Base-by-base conservation (phyloP, 2,797 vertebrate genomes). In the Sebastolobus altivelis region DNA sequence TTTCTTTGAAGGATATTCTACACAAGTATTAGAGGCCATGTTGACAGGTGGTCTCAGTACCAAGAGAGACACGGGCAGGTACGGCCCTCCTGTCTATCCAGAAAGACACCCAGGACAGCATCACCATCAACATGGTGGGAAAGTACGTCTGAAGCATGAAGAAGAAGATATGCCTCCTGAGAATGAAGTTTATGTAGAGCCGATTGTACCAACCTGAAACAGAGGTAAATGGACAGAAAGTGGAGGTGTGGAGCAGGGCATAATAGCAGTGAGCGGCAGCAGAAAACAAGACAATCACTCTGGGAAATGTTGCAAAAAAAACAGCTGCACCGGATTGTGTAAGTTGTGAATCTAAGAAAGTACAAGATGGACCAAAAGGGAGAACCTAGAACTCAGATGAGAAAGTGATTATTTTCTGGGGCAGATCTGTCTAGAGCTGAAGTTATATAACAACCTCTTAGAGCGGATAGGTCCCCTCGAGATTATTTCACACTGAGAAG, bases 121-220 rank as follows among this genome's bases (percentile, higher is more conserved):
- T 97, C 90, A 98, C 97, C 97, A 98, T 98, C 86, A 98, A 90
- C 96, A 97, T 97, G 77, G 97, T 97, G 43, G 96, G 97, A 85
- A 98, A 98, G 87, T 97, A 98, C 8, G 97, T 97, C 92, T 99
- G 97, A n/a, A 99, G 96, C 94, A 98, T 93, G 88, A 99, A 98
- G 94, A 98, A 99, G 95, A 99, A 98, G 88, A 98, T 97, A 67
- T 98, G 96, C 87, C 97, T 96, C 85, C 97, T 96, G 62, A 99
- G 96, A 78, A 97, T 96, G 92, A 99, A 98, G 91, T 97, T 97
- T 93, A 98, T 98, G 94, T 97, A 98, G 89, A 99, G 97, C 29
- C 97, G 95, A 79, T 98, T 98, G 94, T 97, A 98, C 96, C 97
- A 98, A 82, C 97, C 97, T 98, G 33, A 52, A 90, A 91, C 56